Evolutionary conservation across 2,113 vertebrate species (phyloP), one percentile per base, ranked within the genome.

Genomic region (Eulemur rufifrons): DNA sequence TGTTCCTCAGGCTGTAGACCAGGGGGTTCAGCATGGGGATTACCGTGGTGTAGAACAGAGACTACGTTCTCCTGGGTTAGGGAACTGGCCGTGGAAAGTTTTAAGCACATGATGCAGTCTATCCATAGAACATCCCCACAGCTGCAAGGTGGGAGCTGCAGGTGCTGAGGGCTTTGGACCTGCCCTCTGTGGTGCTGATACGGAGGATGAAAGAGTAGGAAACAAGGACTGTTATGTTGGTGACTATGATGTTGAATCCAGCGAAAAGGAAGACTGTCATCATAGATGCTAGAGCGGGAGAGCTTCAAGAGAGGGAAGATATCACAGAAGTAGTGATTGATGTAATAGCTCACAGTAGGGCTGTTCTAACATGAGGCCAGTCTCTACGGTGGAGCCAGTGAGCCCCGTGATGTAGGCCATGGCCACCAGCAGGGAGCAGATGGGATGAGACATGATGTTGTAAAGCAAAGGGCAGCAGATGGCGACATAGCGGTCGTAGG

Each of bases 241-340:
- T 97, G 0, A 91, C 86, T 52, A 97, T 21, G 50, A 98, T 97
- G 59, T 98, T 94, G 39, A 97, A 90, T 11, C 97, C 97, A 0
- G 98, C 98, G 59, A 98, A 66, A 32, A 97, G 64, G 18, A 98
- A 94, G 7, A 98, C 94, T 32, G 95, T 8, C 54, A 98, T 98
- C 74, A 32, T 25, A 96, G 82, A 68, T 54, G 10, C 95, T 73
- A 0, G 86, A 97, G 61, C 98, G 98, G 64, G 98, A 89, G 25
- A 98, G 95, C 45, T 98, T 98, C 97, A 98, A 96, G 81, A 98
- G 95, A 4, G 97, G 97, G 47, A 98, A 82, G 0, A 98, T 98
- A 12, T 98, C 98, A 54, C 98, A 98, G 85, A 98, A 98, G 77
- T 97, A 98, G 27, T 98, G 98, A 32, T 96, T 97, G 97, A 98